Evolutionary conservation across 35 echinoderm and acorn worm species (phyloP), one percentile per base, ranked within the genome.

Genomic region (Amphiura filiformis): DNA sequence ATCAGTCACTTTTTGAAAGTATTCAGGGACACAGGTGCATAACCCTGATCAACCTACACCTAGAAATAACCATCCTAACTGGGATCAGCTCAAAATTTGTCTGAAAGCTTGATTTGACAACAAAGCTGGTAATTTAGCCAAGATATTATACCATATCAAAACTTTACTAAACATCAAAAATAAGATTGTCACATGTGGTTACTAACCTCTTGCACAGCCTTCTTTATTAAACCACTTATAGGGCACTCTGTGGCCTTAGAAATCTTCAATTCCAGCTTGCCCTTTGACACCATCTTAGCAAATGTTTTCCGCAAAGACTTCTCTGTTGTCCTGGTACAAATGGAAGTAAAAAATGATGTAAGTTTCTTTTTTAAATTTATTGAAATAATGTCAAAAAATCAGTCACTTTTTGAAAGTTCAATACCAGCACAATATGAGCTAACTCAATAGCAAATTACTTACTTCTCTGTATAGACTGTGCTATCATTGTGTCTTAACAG

Each of bases 211-310:
- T 82, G 42, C 32, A 94, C 77, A 80, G 93, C 84, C 34, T 84
- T 90, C 49, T 61, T 56, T 35, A 90, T 77, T 26, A 90, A 56
- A 20, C 86, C 84, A 39, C 81, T 75, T 23, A 94, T 90, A 1
- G 93, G 88, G 2, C 79, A 86, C 32, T 81, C 56, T 40, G 88
- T 87, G 35, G 88, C 88, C 34, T 42, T 78, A 12, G 78, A 61
- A 20, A 90, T 82, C 84, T 88, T 87, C 65, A 94, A 37, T 36
- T 94, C 82, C 11, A 88, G 32, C 65, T 94, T 94, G 39, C 93
- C 93, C 70, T 83, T 94, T 38, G 88, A 81, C 34, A 94, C 93
- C 7, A 61, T 76, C 38, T 94, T 94, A 37, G 88, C 93, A 87
- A 90, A 94, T 38, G 44, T 90, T 36, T 94, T 90, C 39, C 93